Conservation (phyloP, 2,113 vertebrate species). For the Hyla sarda region DNA sequence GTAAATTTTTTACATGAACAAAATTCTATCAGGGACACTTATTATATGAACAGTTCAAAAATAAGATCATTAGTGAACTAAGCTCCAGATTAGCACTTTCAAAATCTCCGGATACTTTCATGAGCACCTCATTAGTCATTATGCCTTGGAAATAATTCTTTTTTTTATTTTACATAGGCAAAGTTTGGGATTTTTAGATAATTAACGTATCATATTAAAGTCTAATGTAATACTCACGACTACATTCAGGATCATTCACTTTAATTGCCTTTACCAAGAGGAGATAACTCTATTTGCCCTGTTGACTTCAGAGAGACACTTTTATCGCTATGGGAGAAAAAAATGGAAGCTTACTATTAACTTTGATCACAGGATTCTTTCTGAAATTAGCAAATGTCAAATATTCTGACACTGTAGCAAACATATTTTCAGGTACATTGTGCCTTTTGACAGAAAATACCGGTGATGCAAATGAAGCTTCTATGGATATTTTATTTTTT, state of each 20-base stretch:
- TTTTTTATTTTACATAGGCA: constrained; percentile 38
- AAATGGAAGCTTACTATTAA: constrained; percentile 35
- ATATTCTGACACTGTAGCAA: constrained; percentile 1
- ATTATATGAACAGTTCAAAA: constrained; percentile 31
- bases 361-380: constrained; percentile 29
- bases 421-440: constrained; percentile 13
- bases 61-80: constrained; percentile 45
- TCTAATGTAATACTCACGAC: constrained; percentile 37
- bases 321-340: constrained; percentile 13
- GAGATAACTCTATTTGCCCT: constrained; percentile 27
- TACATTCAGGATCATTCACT: constrained; percentile 42
- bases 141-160: constrained; percentile 49
- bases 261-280: constrained; percentile 42
- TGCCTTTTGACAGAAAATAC: constrained; percentile 14
- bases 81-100: constrained; percentile 44
- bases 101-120: constrained; percentile 29
- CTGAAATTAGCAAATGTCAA: constrained; percentile 15
- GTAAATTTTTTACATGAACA: constrained; percentile 4
- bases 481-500: background rate
- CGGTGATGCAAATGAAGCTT: background rate
- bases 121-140: constrained; percentile 48
- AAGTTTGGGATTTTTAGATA: constrained; percentile 44
- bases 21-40: constrained; percentile 29
- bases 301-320: constrained; percentile 24
- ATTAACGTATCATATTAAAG: constrained; percentile 32